Evolutionary conservation across 2,797 vertebrate species (phyloP).

Genomic region (Buceros bicornis): DNA sequence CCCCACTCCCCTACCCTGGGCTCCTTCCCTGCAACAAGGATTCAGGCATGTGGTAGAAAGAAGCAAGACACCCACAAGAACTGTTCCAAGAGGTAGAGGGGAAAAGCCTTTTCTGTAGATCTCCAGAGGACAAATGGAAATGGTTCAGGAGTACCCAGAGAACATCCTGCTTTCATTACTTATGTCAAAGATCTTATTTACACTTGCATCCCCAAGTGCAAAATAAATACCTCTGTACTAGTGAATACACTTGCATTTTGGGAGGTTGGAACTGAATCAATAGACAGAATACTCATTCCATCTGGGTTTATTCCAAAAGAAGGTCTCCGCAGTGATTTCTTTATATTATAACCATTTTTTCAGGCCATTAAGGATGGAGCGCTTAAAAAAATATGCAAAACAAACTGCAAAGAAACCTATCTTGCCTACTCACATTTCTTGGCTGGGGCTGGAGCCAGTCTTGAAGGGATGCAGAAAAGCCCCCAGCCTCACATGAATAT

Average conservation of each 20-base stretch:
- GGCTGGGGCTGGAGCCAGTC: neutral
- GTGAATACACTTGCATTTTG: neutral
- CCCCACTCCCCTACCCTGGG: fast-evolving
- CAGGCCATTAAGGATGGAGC: neutral
- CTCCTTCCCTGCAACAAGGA: neutral
- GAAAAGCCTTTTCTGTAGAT: neutral
- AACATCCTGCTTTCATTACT: neutral
- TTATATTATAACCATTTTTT: neutral
- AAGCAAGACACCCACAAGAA: neutral
- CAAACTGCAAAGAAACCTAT: neutral
- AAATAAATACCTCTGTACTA: neutral
- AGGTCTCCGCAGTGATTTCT: neutral
- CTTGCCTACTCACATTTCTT: neutral
- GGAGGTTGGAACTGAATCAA: neutral
- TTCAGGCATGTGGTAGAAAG: neutral
- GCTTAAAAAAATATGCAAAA: neutral
- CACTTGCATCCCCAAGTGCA: neutral
- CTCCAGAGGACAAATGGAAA: neutral
- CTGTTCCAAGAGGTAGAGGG: neutral
- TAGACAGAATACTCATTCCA: neutral
- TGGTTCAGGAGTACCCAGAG: neutral
- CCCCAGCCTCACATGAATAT: neutral
- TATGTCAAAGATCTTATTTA: neutral
- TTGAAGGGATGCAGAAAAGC: neutral
- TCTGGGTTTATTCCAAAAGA: neutral